Evolutionary conservation across 2,888 invertebrate genomes (phyloP).

Genomic region (Steinernema hermaphroditum): DNA sequence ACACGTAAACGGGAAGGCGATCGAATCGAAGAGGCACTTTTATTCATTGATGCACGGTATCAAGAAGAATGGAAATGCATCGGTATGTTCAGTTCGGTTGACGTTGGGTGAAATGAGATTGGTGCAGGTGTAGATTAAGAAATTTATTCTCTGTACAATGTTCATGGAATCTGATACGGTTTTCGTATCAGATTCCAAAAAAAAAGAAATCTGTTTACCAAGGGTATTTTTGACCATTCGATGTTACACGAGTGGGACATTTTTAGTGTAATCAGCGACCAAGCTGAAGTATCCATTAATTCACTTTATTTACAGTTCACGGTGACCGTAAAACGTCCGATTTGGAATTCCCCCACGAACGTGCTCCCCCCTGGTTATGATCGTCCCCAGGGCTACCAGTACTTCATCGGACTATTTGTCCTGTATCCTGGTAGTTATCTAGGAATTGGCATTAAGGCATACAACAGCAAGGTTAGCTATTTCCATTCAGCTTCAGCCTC

Average conservation of each 20-base stretch:
- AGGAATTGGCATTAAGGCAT: constrained; percentile 31
- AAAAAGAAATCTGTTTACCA: no score
- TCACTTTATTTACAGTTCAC: constrained; percentile 36
- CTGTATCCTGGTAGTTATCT: constrained; percentile 31
- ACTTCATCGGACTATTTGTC: constrained; percentile 30
- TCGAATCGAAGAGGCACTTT: not conserved
- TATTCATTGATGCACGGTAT: not conserved
- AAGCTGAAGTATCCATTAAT: no score
- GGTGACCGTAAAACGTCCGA: constrained; percentile 30
- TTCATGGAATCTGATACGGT: no score
- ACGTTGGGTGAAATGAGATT: no score
- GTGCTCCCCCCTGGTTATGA: constrained; percentile 30
- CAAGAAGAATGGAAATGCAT: not conserved
- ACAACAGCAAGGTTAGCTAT: constrained; percentile 28
- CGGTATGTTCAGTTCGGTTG: not conserved
- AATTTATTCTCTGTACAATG: no score
- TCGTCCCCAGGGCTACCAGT: constrained; percentile 32
- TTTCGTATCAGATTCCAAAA: no score
- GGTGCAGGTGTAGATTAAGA: no score
- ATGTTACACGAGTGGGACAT: no score
- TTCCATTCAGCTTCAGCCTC: no score
- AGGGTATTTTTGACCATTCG: no score
- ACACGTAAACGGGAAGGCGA: not conserved
- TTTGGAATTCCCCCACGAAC: constrained; percentile 25
- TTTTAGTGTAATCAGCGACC: no score